Evolutionary conservation across 2,113 vertebrate genomes (phyloP).

Genomic region (Otis tarda): DNA sequence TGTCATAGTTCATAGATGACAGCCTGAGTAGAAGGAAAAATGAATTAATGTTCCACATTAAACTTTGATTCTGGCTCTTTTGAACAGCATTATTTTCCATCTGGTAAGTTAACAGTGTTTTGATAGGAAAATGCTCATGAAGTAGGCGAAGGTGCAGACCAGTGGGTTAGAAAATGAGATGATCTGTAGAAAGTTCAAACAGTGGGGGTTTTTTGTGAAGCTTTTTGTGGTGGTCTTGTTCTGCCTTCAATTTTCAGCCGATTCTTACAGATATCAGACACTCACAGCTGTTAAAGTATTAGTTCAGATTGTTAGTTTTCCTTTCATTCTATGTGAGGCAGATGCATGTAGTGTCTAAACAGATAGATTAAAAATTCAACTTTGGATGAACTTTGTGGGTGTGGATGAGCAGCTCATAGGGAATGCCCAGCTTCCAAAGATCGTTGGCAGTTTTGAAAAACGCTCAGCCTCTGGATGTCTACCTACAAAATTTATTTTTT

Average conservation of each 20-base stretch:
- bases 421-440: conserved; percentile 4
- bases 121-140: not conserved
- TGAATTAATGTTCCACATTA: not conserved
- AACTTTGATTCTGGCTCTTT: not conserved
- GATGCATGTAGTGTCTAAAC: not conserved
- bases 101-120: not conserved
- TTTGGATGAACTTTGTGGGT: not conserved
- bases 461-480: not conserved
- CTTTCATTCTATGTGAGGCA: not conserved
- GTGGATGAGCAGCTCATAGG: not conserved
- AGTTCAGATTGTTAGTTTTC: not conserved
- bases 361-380: not conserved
- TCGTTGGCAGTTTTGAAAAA: not conserved
- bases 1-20: not conserved
- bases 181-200: not conserved
- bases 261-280: not conserved
- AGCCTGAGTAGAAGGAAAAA: not conserved
- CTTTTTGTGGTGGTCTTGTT: not conserved
- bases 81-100: not conserved
- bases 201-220: not conserved
- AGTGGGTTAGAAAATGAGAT: not conserved
- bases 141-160: not conserved
- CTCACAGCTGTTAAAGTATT: accelerated
- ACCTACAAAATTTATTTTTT: not conserved
- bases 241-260: not conserved